Evolutionary conservation across 2,888 invertebrate genomes (phyloP).

Genomic region (Rhaphigaster nebulosa): DNA sequence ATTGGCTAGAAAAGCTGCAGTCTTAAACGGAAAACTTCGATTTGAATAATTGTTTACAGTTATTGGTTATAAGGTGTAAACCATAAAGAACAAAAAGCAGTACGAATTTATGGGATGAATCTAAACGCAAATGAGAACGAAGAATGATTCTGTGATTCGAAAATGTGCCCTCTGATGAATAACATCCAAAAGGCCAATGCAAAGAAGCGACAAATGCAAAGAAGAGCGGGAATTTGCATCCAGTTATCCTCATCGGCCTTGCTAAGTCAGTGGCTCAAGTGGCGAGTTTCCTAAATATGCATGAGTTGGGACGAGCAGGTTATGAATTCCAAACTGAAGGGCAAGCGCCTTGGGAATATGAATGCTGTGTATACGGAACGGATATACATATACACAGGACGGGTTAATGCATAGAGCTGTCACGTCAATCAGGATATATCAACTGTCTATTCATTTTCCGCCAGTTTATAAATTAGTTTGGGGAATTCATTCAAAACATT

Average conservation of each 20-base stretch:
- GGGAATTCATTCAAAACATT: neutral
- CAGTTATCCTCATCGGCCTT: neutral
- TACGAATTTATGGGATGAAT: neutral
- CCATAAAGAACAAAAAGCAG: too few species aligned
- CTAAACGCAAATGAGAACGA: neutral
- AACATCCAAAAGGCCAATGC: neutral
- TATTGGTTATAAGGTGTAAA: too few species aligned
- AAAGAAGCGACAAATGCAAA: neutral
- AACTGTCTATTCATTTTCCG: neutral
- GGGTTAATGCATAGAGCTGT: neutral
- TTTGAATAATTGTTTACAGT: too few species aligned
- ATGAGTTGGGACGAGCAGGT: neutral
- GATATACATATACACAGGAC: neutral
- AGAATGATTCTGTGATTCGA: neutral
- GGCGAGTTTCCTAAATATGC: neutral
- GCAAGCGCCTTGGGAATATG: neutral
- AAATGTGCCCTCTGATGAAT: too few species aligned
- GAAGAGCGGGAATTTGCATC: neutral
- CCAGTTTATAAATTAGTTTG: neutral
- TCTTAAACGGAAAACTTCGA: too few species aligned
- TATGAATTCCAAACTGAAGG: conserved; percentile 4
- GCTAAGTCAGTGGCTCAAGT: neutral
- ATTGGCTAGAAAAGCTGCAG: too few species aligned
- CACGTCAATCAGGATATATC: neutral
- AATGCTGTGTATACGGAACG: neutral